Evolutionary conservation across 2,797 vertebrate species (phyloP), one percentile per base, ranked within the genome.

Genomic region (Coregonus sp.): DNA sequence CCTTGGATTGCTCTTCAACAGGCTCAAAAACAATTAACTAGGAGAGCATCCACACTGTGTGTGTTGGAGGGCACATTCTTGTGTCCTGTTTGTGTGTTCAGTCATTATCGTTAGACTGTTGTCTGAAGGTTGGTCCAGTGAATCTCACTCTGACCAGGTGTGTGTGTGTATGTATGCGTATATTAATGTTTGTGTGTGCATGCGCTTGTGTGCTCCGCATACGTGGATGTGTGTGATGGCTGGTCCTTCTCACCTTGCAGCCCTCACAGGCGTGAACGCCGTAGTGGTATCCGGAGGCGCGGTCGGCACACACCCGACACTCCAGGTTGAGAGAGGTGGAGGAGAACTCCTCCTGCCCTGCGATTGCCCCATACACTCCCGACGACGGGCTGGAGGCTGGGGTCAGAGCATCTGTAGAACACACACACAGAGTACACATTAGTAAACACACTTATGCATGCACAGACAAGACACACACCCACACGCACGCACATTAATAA

Each of bases 241-340:
- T 37, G 68, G 56, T 71, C 31, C 20, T 47, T 84, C 84, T 86
- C 92, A 99, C 98, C 97, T 99, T 99, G 93, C 98, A 99, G 85
- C 98, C 98, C 90, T 99, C 98, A 56, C 98, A 99, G 5, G 97
- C 98, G 5, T 99, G 97, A 18, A 99, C 98, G 14, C 98, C 98
- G 0, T 99, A 99, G 89, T 99, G 98, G 91, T 97, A 99, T 80
- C 98, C 98, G 0, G 98, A 99, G 61, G 98, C 97, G 84, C 95
- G 97, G 93, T 99, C 98, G 0, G 96, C 95, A 72, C 98, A 99
- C 89, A 99, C 96, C 33, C 95, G 94, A 81, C 98, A 99, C 89
- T 98, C 97, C 15, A 99, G 95, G 88, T 86, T 95, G 79, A 99
- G 89, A 6, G 94, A 80, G 77, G 87, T 84, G 25, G 82, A 81